These are phyloP conservation scores for Phoebastria nigripes DNA, from an alignment of 2,797 vertebrate species.

Conservation along the genomic window DNA sequence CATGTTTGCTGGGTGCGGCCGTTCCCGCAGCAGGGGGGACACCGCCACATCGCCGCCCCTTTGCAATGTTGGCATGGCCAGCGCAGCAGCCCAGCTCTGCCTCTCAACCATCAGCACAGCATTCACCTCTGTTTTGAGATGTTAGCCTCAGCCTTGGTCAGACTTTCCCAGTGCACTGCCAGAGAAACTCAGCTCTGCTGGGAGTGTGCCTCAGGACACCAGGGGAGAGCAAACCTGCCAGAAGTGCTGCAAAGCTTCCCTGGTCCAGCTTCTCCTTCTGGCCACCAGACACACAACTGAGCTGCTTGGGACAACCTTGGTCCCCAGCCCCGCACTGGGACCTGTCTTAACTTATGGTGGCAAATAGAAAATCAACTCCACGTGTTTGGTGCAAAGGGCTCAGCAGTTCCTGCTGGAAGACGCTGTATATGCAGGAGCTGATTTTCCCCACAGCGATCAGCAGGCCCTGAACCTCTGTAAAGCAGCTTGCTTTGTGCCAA, in stretches of 20 bases:
- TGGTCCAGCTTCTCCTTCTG: background rate
- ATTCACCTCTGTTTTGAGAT: background rate
- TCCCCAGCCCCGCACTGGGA: background rate
- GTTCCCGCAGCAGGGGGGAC: accelerated
- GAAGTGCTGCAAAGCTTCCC: background rate
- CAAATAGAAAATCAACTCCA: background rate
- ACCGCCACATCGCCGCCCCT: background rate
- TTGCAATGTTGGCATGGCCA: background rate
- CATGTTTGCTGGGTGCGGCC: background rate
- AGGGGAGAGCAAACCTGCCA: background rate
- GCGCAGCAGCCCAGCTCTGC: background rate
- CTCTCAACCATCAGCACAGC: background rate
- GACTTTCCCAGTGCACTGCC: background rate
- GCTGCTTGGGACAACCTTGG: background rate
- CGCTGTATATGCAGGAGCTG: background rate
- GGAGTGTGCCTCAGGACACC: background rate
- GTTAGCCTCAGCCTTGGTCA: background rate
- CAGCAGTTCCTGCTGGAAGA: background rate
- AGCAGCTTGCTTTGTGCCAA: background rate
- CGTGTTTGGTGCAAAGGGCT: background rate
- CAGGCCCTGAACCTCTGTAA: background rate
- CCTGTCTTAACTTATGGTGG: background rate
- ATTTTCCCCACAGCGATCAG: background rate
- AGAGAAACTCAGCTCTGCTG: background rate
- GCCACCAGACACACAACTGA: background rate